These are phyloP conservation scores for Platycheirus albimanus DNA, from an alignment of 2,888 invertebrate species.

Conservation along the genomic window DNA sequence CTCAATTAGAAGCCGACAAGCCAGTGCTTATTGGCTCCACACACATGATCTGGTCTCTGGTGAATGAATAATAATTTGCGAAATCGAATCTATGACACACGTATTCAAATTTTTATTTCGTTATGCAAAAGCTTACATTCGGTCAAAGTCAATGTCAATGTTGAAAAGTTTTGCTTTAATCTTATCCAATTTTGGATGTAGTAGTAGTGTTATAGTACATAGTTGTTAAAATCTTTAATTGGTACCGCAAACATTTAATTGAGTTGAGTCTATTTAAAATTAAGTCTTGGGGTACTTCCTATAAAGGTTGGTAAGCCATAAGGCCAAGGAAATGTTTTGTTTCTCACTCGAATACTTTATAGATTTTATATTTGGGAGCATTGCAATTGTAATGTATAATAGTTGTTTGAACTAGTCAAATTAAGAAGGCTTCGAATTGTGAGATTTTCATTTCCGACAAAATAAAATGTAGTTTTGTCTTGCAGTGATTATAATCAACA, in stretches of 20 bases:
- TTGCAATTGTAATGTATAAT: background rate
- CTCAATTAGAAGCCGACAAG: too few species aligned
- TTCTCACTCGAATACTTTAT: slow-evolving; percentile 11
- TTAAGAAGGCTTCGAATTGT: too few species aligned
- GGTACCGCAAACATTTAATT: slow-evolving; percentile 7
- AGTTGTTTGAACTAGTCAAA: background rate
- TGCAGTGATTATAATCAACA: too few species aligned
- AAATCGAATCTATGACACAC: background rate
- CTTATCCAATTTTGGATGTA: background rate
- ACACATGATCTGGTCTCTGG: too few species aligned
- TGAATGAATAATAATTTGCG: slow-evolving; percentile 20
- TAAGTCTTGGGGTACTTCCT: background rate
- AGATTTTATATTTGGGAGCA: background rate
- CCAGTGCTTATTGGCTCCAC: too few species aligned
- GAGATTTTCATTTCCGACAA: background rate
- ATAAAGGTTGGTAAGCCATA: background rate
- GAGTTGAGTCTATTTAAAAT: background rate
- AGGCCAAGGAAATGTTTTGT: background rate
- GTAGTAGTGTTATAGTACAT: background rate
- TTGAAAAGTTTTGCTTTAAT: background rate
- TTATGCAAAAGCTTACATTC: slow-evolving; percentile 38
- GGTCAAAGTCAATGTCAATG: slow-evolving; percentile 63
- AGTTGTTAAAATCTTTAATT: background rate
- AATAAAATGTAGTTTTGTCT: too few species aligned
- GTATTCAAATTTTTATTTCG: background rate